phyloP scores from a whole-genome alignment of 2,888 invertebrate genomes.

The Sicus ferrugineus region DNA sequence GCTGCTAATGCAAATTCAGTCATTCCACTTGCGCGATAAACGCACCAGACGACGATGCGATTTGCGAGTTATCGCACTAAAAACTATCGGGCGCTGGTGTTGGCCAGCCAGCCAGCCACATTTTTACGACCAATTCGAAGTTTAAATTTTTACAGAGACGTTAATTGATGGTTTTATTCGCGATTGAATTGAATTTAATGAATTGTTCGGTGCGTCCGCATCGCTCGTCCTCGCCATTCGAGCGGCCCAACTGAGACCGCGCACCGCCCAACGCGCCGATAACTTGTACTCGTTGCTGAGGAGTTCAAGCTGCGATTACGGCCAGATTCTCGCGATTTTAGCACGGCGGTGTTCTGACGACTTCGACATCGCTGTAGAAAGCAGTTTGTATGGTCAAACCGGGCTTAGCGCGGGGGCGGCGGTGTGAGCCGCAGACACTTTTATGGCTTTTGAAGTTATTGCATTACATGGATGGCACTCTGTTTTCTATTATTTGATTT shows the following conservation, averaged over 20 bases:
- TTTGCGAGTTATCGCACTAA: not conserved
- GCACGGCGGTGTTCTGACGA: not conserved
- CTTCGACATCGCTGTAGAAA: not conserved
- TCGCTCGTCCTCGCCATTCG: not conserved
- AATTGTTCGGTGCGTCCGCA: constrained; percentile 10
- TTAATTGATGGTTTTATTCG: constrained; percentile 45
- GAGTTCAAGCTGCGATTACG: constrained; percentile 8
- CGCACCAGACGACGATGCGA: not conserved
- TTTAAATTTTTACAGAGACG: constrained; percentile 36
- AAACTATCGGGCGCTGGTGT: not conserved
- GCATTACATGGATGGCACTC: not conserved
- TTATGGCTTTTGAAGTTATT: constrained; percentile 8
- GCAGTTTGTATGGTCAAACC: not conserved
- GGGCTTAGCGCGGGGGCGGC: not conserved
- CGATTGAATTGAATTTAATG: constrained; percentile 33
- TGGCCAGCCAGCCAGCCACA: no score
- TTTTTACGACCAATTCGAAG: constrained; percentile 41
- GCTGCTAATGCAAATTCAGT: constrained; percentile 6
- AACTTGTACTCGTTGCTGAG: not conserved
- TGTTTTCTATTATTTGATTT: not conserved
- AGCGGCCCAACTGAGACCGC: not conserved
- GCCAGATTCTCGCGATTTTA: constrained; percentile 1
- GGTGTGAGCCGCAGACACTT: not conserved
- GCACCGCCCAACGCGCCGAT: not conserved
- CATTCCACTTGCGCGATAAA: not conserved